phyloP scores from a whole-genome alignment of 2,113 vertebrate genomes.

The Nestor notabilis region DNA sequence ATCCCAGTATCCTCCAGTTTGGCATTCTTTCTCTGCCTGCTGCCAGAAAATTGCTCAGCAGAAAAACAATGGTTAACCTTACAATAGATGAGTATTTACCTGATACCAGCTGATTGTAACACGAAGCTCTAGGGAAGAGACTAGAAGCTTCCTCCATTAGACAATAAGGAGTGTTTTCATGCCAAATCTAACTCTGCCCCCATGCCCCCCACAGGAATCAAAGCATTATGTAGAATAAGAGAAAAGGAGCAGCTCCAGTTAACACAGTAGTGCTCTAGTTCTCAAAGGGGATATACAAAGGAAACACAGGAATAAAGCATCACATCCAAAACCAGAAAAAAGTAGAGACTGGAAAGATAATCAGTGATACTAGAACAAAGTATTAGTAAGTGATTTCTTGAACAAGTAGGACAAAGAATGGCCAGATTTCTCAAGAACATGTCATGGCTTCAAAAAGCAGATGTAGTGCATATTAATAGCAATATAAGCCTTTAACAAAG shows the following conservation, averaged over 20 bases:
- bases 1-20: not conserved
- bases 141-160: not conserved
- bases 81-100: not conserved
- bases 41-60: not conserved
- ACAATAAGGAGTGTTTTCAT: not conserved
- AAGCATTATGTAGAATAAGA: not conserved
- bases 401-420: not conserved
- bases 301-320: not conserved
- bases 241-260: not conserved
- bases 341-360: not conserved
- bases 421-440: not conserved
- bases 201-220: not conserved
- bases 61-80: not conserved
- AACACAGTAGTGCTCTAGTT: not conserved
- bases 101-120: not conserved
- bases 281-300: not conserved
- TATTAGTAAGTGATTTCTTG: not conserved
- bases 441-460: not conserved
- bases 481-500: not conserved
- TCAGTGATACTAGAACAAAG: not conserved
- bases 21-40: not conserved
- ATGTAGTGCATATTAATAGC: not conserved
- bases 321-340: not conserved
- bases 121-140: not conserved
- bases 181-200: not conserved